These are phyloP conservation scores for Teleogryllus occipitalis DNA, from an alignment of 1,140 invertebrate species.

Conservation along the genomic window DNA sequence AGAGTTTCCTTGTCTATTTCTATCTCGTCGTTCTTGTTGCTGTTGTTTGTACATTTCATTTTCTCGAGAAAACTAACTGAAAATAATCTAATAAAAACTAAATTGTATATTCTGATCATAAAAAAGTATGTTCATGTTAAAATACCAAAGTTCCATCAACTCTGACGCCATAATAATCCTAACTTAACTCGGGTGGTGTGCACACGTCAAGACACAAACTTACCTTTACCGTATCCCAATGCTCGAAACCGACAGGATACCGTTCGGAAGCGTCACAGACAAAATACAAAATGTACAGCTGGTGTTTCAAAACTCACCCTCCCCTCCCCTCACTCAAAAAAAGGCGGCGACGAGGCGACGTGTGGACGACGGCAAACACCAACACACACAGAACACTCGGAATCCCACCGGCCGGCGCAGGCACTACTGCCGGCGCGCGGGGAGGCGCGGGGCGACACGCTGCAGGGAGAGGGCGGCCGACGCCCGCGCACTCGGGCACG, in stretches of 20 bases:
- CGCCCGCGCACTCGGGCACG: too few relatives aligned
- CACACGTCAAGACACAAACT: not conserved
- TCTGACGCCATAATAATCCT: too few relatives aligned
- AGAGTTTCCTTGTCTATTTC: not conserved
- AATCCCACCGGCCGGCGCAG: not conserved
- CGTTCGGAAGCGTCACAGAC: not conserved
- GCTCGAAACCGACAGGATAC: not conserved
- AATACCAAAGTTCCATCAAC: not conserved
- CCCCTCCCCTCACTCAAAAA: too few relatives aligned
- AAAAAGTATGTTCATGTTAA: not conserved
- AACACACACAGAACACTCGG: constrained; percentile 13
- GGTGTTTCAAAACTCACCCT: not conserved
- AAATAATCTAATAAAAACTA: too few relatives aligned
- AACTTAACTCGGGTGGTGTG: too few relatives aligned
- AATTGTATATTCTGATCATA: not conserved
- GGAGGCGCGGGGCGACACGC: too few relatives aligned
- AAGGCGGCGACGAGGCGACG: not conserved
- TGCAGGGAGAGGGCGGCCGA: too few relatives aligned
- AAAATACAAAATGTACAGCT: not conserved
- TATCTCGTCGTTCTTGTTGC: not conserved
- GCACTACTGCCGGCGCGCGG: not conserved
- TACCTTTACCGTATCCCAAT: not conserved
- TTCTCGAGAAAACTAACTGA: not conserved
- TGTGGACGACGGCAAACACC: constrained; percentile 6
- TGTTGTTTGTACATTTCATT: not conserved